These are phyloP conservation scores for Sporophila hypoxantha DNA, from an alignment of 2,113 vertebrate genomes.

Conservation along the genomic window DNA sequence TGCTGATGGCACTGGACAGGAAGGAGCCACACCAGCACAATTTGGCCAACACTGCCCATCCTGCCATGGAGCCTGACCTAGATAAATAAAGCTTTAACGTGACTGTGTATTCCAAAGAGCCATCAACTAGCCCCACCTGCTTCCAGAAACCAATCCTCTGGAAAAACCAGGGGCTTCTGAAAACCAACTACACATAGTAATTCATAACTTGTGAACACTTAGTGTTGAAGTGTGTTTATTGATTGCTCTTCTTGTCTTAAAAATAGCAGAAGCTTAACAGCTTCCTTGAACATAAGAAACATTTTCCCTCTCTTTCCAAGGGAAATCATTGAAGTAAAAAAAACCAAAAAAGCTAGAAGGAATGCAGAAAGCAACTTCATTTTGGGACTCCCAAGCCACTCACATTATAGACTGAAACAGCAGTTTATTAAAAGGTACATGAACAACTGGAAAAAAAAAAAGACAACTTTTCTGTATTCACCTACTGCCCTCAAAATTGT, in stretches of 20 bases:
- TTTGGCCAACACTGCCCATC: fast-evolving
- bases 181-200: neutral
- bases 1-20: too few species aligned
- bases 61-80: neutral
- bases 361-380: neutral
- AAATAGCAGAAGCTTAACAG: neutral
- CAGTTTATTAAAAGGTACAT: neutral
- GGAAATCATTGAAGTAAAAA: neutral
- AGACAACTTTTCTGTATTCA: neutral
- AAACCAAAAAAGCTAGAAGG: neutral
- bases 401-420: neutral
- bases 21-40: neutral
- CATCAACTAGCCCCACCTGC: neutral
- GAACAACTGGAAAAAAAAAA: neutral
- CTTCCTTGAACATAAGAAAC: neutral
- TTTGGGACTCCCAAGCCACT: neutral
- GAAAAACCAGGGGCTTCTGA: neutral
- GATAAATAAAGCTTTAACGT: neutral
- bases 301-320: neutral
- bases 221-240: neutral
- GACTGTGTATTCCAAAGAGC: neutral
- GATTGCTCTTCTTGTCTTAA: neutral
- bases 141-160: neutral
- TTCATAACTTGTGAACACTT: neutral
- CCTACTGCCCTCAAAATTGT: neutral